Evolutionary conservation across 2,888 invertebrate species (phyloP).

Genomic region (Phalangium opilio): DNA sequence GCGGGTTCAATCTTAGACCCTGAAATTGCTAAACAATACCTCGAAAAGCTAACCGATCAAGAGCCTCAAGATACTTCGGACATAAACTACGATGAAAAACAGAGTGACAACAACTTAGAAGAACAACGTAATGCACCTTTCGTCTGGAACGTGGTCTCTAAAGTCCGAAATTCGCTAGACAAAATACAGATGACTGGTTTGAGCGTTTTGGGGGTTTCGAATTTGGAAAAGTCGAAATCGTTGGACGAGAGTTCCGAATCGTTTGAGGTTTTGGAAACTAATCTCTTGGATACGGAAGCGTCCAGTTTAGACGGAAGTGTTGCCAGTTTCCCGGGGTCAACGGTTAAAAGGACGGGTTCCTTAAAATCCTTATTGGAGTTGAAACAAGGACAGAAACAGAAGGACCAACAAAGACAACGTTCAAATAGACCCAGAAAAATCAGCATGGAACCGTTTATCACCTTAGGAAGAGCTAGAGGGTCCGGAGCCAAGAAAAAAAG

Average conservation of each 20-base stretch:
- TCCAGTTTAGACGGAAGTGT: background rate
- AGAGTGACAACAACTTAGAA: background rate
- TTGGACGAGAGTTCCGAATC: conserved; percentile 6
- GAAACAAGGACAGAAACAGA: background rate
- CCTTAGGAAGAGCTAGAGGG: too few species aligned
- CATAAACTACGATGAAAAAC: background rate
- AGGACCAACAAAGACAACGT: too few species aligned
- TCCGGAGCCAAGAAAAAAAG: background rate
- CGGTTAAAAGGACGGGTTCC: background rate
- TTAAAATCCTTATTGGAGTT: conserved; percentile 2
- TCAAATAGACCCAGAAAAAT: background rate
- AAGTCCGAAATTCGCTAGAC: conserved; percentile 56
- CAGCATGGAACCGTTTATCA: background rate
- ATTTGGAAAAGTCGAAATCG: too few species aligned
- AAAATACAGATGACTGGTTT: conserved; percentile 39
- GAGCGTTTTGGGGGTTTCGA: too few species aligned
- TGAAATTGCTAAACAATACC: conserved; percentile 57
- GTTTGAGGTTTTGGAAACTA: conserved; percentile 25
- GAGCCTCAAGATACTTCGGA: background rate
- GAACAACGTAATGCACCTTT: too few species aligned
- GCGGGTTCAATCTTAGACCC: conserved; percentile 53
- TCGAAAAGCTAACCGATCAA: conserved; percentile 51
- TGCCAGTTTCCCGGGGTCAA: too few species aligned
- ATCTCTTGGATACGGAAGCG: conserved; percentile 36
- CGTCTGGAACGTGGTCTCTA: conserved; percentile 38